These are phyloP conservation scores for Mamestra brassicae DNA, from an alignment of 2,888 invertebrate species.

Conservation along the genomic window DNA sequence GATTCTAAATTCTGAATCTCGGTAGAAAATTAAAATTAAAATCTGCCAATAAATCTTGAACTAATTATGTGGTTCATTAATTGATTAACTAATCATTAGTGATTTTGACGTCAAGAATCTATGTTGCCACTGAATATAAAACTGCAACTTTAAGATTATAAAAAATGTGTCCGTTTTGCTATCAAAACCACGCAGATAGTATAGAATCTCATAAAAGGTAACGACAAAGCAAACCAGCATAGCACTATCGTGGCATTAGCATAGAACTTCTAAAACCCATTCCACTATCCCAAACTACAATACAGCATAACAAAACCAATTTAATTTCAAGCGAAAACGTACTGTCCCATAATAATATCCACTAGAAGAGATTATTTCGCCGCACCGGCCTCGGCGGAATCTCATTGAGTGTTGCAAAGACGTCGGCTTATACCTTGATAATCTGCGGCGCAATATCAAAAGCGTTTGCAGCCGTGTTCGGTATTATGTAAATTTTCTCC, in stretches of 20 bases:
- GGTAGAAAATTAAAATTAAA: too few relatives aligned
- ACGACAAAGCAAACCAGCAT: not conserved
- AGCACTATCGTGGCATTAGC: slow-evolving; percentile 4
- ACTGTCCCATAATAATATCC: slow-evolving; percentile 63
- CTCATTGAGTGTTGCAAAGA: slow-evolving; percentile 77
- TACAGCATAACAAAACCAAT: slow-evolving; percentile 46
- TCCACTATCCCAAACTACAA: slow-evolving; percentile 24
- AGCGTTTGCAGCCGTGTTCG: slow-evolving; percentile 76
- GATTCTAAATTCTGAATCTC: too few relatives aligned
- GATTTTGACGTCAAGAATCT: too few relatives aligned
- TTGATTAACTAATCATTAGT: too few relatives aligned
- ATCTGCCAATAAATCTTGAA: too few relatives aligned
- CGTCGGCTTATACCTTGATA: slow-evolving; percentile 79
- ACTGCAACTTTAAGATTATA: too few relatives aligned
- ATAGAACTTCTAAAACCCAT: slow-evolving; percentile 24
- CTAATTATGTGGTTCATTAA: too few relatives aligned
- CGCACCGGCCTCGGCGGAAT: slow-evolving; percentile 67
- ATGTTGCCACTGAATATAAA: too few relatives aligned
- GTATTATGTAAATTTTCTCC: slow-evolving; percentile 83
- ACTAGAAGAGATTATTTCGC: slow-evolving; percentile 66
- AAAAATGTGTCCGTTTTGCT: not conserved
- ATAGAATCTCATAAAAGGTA: not conserved
- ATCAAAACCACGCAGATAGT: not conserved
- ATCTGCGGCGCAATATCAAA: slow-evolving; percentile 84
- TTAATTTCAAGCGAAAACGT: slow-evolving; percentile 58